These are phyloP conservation scores for Cryptotermes secundus DNA, from an alignment of 1,140 invertebrate species.

Conservation along the genomic window DNA sequence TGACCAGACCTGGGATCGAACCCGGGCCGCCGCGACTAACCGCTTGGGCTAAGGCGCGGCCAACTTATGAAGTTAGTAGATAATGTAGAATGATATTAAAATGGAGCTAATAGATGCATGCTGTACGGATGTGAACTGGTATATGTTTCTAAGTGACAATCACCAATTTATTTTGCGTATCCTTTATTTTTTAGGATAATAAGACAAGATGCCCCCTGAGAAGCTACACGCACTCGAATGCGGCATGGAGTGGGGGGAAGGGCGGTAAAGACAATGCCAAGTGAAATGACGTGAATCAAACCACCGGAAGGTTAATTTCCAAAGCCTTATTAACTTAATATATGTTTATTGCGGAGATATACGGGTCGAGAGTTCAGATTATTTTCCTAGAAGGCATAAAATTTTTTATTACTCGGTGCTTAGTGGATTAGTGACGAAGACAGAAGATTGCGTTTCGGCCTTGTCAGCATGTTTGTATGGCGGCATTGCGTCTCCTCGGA, in stretches of 20 bases:
- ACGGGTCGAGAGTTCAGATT: neutral
- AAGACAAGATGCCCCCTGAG: neutral
- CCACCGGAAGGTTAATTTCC: neutral
- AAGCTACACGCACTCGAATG: neutral
- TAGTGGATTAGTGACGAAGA: neutral
- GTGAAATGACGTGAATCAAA: neutral
- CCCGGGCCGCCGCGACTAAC: too few relatives aligned
- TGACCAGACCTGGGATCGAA: too few relatives aligned
- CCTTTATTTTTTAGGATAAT: neutral
- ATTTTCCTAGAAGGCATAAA: neutral
- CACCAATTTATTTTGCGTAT: too few relatives aligned
- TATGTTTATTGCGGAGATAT: neutral
- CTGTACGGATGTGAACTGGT: too few relatives aligned
- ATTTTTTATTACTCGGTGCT: neutral
- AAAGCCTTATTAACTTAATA: neutral
- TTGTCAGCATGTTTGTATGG: conserved; percentile 27
- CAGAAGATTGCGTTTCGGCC: neutral
- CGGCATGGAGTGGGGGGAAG: neutral
- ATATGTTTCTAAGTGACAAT: too few relatives aligned
- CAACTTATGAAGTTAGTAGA: too few relatives aligned
- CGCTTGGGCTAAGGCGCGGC: too few relatives aligned
- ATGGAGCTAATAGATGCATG: too few relatives aligned
- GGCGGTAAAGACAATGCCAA: neutral
- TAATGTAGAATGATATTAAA: too few relatives aligned
- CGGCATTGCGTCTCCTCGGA: conserved; percentile 29